A percentile compares a stretch with the other conserved stretches of the same genome.
phyloP scores from a whole-genome alignment of 2,888 invertebrate species.

The Euproctis similis region DNA sequence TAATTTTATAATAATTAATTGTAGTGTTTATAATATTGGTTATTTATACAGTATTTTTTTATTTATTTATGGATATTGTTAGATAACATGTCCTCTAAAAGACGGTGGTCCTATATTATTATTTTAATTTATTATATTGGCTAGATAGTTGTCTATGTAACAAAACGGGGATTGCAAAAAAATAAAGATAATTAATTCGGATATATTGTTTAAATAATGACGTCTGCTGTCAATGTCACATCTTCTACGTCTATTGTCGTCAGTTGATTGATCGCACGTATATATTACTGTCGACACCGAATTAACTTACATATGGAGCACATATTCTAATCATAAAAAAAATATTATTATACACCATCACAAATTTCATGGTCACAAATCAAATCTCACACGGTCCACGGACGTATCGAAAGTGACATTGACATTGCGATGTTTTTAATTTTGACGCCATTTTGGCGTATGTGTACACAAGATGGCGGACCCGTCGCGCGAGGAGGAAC shows the following conservation, averaged over 20 bases:
- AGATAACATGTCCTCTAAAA: conserved; percentile 38
- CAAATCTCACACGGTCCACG: conserved; percentile 23
- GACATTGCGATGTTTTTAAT: conserved; percentile 82
- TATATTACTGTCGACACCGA: conserved; percentile 20
- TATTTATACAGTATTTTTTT: conserved; percentile 28
- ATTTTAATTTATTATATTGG: conserved; percentile 22
- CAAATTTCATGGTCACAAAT: conserved; percentile 20
- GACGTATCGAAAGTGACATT: conserved; percentile 64
- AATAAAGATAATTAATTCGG: conserved; percentile 25
- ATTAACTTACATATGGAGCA: conserved; percentile 9
- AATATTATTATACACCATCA: conserved; percentile 13
- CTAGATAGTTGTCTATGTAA: conserved; percentile 14
- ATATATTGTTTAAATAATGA: conserved; percentile 32
- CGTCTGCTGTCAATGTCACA: conserved; percentile 54
- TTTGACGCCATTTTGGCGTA: conserved; percentile 70
- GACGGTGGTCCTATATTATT: conserved; percentile 44
- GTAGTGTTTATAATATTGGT: conserved; percentile 12
- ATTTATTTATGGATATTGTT: conserved; percentile 28
- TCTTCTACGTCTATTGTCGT: conserved; percentile 29
- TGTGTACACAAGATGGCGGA: conserved; percentile 94
- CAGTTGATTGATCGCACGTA: conserved; percentile 28
- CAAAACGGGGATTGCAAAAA: conserved; percentile 46
- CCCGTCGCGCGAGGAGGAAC: conserved; percentile 96
- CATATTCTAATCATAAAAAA: conserved; percentile 18
- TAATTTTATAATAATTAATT: no score